phyloP scores from a whole-genome alignment of 2,113 vertebrate genomes.

The Paramormyrops kingsleyae region DNA sequence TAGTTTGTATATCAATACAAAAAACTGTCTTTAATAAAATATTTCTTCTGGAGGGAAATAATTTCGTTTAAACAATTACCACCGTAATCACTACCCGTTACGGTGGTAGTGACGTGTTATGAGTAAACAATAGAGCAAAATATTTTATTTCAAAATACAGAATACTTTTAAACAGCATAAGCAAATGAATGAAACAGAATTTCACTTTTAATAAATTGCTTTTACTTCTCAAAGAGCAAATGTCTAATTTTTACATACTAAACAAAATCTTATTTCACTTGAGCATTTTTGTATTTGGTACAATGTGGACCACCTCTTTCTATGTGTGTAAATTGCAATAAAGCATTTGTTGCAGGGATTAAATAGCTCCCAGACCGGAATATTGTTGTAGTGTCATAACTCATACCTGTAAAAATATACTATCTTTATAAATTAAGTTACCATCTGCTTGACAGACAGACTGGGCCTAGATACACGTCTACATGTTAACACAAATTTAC shows the following conservation, averaged over 20 bases:
- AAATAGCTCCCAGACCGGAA: background rate
- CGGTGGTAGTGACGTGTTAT: background rate
- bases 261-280: background rate
- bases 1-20: background rate
- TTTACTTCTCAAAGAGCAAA: background rate
- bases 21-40: background rate
- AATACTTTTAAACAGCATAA: background rate
- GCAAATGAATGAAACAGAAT: background rate
- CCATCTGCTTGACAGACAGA: background rate
- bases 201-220: background rate
- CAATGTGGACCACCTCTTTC: background rate
- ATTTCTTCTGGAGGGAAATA: background rate
- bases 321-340: background rate
- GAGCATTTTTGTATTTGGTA: background rate
- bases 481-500: background rate
- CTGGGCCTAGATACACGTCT: background rate
- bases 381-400: background rate
- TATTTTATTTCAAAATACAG: background rate
- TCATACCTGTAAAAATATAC: conserved; percentile 5
- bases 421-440: background rate
- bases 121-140: background rate
- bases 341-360: background rate
- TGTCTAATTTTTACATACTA: background rate
- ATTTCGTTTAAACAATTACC: background rate
- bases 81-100: background rate